These are phyloP conservation scores for Pseudopleuronectes americanus DNA, from an alignment of 2,797 vertebrate genomes.

Conservation along the genomic window DNA sequence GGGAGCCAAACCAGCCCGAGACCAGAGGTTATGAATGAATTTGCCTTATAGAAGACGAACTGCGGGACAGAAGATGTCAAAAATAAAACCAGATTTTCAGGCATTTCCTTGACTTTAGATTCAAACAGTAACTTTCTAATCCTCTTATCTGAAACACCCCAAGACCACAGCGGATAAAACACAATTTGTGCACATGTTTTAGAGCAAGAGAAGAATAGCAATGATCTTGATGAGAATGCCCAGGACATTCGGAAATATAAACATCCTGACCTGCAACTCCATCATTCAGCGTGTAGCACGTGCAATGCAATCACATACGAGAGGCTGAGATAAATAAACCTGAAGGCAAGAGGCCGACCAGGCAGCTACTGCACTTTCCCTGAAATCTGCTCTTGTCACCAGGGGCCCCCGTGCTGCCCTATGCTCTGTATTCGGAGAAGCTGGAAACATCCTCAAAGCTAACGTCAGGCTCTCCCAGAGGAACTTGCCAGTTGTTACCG, in stretches of 20 bases:
- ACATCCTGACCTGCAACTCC: constrained; percentile 70
- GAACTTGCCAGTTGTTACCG: constrained; percentile 17
- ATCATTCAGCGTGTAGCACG: constrained; percentile 41
- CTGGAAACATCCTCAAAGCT: constrained; percentile 44
- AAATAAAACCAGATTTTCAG: background rate
- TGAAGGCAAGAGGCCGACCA: constrained; percentile 17
- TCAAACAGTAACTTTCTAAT: background rate
- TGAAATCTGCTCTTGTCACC: constrained; percentile 47
- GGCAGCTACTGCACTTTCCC: constrained; percentile 34
- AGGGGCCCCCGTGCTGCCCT: constrained; percentile 20
- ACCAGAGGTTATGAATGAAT: background rate
- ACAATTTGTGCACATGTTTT: background rate
- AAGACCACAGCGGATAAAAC: background rate
- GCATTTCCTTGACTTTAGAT: background rate
- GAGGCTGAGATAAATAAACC: constrained; percentile 54
- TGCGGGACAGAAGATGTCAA: background rate
- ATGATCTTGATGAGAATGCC: constrained; percentile 34
- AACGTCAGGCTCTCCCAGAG: constrained; percentile 48
- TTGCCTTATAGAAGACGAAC: background rate
- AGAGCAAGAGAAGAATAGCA: background rate
- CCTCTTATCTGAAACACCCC: background rate
- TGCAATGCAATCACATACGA: constrained; percentile 35
- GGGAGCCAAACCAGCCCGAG: background rate
- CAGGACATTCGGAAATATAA: constrained; percentile 61
- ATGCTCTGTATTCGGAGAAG: constrained; percentile 21